Conservation (phyloP, 2,797 vertebrate genomes). For the Pelobates cultripes region DNA sequence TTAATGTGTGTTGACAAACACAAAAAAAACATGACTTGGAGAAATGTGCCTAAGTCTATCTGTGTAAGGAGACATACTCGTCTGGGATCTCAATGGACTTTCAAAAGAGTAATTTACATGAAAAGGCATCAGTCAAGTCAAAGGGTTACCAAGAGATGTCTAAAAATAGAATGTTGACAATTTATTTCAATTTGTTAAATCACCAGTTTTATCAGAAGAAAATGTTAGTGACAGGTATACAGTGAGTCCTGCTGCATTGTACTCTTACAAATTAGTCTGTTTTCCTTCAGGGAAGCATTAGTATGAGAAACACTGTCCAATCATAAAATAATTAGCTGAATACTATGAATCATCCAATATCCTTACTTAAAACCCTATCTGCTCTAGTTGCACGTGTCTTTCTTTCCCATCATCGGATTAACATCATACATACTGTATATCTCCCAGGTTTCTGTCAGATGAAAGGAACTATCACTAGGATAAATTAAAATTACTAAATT, state of each 20-base stretch:
- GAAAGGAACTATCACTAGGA: too few relatives aligned
- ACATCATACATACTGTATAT: too few relatives aligned
- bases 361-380: too few relatives aligned
- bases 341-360: too few relatives aligned
- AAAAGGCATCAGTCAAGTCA: background rate
- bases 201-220: background rate
- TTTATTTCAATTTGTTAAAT: background rate
- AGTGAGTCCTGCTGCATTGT: background rate
- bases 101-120: background rate
- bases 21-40: conserved; percentile 32
- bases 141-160: background rate
- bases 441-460: too few relatives aligned
- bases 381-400: too few relatives aligned
- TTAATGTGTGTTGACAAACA: conserved; percentile 60
- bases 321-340: background rate
- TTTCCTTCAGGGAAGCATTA: background rate
- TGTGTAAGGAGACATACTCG: conserved; percentile 7
- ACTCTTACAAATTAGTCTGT: background rate
- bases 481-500: too few relatives aligned
- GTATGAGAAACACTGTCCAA: background rate
- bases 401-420: too few relatives aligned
- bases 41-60: conserved; percentile 23
- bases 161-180: background rate
- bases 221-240: background rate
- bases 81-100: background rate